Base-by-base conservation (phyloP, 2,113 vertebrate genomes). In the Furnarius figulus region DNA sequence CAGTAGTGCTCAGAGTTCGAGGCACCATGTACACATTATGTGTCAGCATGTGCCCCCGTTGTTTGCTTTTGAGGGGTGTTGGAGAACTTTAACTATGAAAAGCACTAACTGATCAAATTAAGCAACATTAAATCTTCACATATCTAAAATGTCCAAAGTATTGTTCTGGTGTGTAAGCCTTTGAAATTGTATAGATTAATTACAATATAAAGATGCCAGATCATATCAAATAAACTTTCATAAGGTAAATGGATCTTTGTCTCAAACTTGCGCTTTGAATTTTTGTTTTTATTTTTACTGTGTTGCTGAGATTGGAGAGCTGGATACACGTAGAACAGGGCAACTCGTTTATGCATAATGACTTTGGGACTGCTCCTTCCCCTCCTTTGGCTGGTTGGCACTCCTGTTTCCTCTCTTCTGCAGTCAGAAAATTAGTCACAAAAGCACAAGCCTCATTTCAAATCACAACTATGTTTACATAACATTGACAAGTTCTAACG, bases 401-500 rank as follows among this genome's bases (percentile, higher is more conserved):
- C 37, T 92, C 79, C 82, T 86, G 87, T 76, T 21, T 55, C 13
- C 47, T 85, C 75, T 83, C 79, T 55, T 58, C 78, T 0, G 0
- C 49, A 63, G 79, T 55, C 61, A 87, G 83, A 40, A 40, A 73
- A 77, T 68, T 27, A 83, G 56, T 84, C 81, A 75, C 27, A 67
- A 52, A 85, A 93, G 80, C 5, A 4, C 61, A 94, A 89, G 47
- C 49, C 49, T 78, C 66, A 44, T 70, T 78, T 85, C 52, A 50
- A 82, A 91, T 63, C 84, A 67, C 74, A 90, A 25, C 88, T 46
- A 8, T 52, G 77, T 95, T 94, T 85, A 94, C 91, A 85, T 93
- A 93, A 83, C 47, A 67, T 9, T 47, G 70, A 55, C 92, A 84
- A 93, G 89, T 83, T 89, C 68, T 33, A 91, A 68, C 83, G 65